Conservation (phyloP, 2,113 vertebrate species). For the Tamias sibiricus region DNA sequence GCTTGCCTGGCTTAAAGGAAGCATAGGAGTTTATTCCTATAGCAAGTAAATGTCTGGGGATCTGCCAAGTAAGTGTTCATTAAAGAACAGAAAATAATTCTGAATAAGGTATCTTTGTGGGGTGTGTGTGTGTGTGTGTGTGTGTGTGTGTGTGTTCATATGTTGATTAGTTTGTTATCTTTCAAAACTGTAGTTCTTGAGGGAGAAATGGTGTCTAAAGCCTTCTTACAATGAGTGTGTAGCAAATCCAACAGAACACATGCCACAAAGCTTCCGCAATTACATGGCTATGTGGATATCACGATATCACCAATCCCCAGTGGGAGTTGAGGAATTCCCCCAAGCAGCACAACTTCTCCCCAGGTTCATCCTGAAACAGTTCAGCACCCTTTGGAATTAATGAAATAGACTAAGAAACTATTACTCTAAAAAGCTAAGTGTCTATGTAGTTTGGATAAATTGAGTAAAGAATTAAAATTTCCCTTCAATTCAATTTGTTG, state of each 20-base stretch:
- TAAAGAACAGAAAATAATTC: not conserved
- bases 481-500: constrained; percentile 72
- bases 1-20: not conserved
- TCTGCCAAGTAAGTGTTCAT: not conserved
- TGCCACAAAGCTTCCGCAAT: not conserved
- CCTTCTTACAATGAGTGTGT: not conserved
- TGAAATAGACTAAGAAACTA: constrained; percentile 72
- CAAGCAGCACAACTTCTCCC: constrained; percentile 24
- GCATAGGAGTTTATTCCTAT: not conserved
- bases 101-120: not conserved
- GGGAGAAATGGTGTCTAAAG: not conserved
- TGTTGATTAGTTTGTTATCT: not conserved
- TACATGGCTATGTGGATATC: not conserved
- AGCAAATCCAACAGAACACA: not conserved
- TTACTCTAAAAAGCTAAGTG: constrained; percentile 70
- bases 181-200: not conserved
- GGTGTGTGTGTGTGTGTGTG: not conserved
- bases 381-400: constrained; percentile 64
- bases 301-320: not conserved
- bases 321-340: not conserved
- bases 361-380: constrained; percentile 64
- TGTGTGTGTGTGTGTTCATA: not conserved
- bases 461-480: constrained; percentile 75
- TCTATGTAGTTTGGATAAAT: constrained; percentile 73
- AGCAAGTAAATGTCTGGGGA: not conserved